Evolutionary conservation across 2,797 vertebrate genomes (phyloP).

Genomic region (Tinamus major): DNA sequence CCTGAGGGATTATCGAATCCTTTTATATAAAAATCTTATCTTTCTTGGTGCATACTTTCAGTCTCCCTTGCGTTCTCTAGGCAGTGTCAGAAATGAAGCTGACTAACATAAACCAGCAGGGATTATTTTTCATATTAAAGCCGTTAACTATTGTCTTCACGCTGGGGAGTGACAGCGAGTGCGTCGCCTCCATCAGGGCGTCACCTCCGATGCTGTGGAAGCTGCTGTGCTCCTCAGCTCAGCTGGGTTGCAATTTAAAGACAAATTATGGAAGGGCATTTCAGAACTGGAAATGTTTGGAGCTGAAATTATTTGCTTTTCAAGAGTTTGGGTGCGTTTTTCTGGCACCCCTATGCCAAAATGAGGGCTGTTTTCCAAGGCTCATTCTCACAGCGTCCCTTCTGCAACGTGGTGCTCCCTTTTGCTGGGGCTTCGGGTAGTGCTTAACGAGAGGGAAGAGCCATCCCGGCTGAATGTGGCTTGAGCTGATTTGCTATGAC

Average conservation of each 20-base stretch:
- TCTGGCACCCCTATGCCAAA: neutral
- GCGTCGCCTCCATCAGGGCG: neutral
- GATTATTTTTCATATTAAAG: neutral
- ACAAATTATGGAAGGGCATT: neutral
- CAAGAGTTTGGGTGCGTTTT: neutral
- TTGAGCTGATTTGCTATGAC: neutral
- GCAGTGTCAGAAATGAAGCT: neutral
- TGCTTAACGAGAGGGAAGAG: neutral
- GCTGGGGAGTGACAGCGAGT: neutral
- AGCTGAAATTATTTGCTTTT: neutral
- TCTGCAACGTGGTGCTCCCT: neutral
- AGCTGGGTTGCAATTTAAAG: neutral
- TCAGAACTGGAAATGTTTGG: neutral
- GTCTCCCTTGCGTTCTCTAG: neutral
- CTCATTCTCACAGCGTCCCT: neutral
- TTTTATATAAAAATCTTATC: constrained; percentile 41
- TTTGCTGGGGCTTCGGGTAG: neutral
- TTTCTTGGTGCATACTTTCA: neutral
- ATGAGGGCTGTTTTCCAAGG: neutral
- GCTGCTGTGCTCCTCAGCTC: neutral
- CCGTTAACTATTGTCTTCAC: neutral
- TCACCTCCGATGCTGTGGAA: neutral
- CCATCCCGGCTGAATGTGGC: neutral
- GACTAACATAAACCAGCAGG: constrained; percentile 17
- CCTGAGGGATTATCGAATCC: constrained; percentile 44